Base-by-base conservation (phyloP, 2,888 invertebrate species). In the Melinaea menophilus region DNA sequence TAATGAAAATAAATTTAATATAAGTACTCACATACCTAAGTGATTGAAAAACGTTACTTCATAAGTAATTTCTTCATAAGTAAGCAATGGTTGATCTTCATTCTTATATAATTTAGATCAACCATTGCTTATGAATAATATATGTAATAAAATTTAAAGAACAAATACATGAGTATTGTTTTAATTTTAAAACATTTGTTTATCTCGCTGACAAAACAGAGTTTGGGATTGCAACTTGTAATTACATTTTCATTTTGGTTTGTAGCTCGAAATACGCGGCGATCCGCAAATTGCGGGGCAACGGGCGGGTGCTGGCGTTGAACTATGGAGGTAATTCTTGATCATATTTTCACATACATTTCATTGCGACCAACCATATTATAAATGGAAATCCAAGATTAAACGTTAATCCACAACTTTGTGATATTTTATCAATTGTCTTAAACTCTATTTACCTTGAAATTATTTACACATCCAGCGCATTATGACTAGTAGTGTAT, bases 401-500 rank as follows among this genome's bases (percentile, higher is more conserved):
- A n/a, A 67, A 61, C 2, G n/a, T 7, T 33, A 69, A 22, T 2
- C 48, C 46, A 9, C 59, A 64, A 5, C 41, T 12, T 13, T 12
- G 37, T 11, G 47, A 55, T 66, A 65, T 68, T n/a, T 35, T 59
- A 11, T 7, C 22, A n/a, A 31, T 55, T 57, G 22, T 31, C 12
- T n/a, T 31, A 0, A 31, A 31, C 37, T 56, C 58, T 62, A 78
- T 0, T 71, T 61, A 3, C 77, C 72, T 69, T 81, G 80, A 51
- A 82, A 82, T 56, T 83, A 84, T 63, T 84, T 86, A 71, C 84
- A 86, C 81, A 88, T 82, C 82, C 84, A 88, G 37, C 79, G 86
- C 76, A 86, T 78, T 0, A 86, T 77, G 2, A 86, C 71, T 0
- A 86, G 74, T 0, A 87, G 62, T 0, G 81, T 81, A 22, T 22